Percentiles rank a stretch among this genome's conserved stretches.
phyloP scores from a whole-genome alignment of 2,797 vertebrate genomes.

The Orestias chungarensis region DNA sequence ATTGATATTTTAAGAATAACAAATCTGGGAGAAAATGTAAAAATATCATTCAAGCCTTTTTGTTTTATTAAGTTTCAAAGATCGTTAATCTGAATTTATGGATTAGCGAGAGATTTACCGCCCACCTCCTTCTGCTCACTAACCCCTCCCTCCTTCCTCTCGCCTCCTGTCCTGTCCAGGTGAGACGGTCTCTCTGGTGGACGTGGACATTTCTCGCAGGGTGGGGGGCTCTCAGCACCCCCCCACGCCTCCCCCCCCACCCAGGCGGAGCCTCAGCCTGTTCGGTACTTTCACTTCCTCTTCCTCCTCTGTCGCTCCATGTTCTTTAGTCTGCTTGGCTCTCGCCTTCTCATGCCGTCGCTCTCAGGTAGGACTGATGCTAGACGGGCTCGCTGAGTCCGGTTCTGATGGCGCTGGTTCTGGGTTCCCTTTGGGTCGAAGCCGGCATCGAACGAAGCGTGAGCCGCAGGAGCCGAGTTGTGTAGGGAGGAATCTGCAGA shows the following conservation, averaged over 20 bases:
- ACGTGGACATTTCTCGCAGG: slow-evolving; percentile 93
- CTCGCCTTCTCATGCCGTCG: too few species aligned
- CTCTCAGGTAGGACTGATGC: neutral
- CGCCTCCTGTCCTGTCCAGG: slow-evolving; percentile 74
- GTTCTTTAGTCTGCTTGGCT: neutral
- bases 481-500: too few species aligned
- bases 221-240: slow-evolving; percentile 86
- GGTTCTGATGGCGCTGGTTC: neutral
- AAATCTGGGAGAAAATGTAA: too few species aligned
- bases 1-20: too few species aligned
- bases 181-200: slow-evolving; percentile 94
- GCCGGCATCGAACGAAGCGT: neutral
- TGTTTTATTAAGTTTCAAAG: too few species aligned
- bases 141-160: slow-evolving; percentile 31
- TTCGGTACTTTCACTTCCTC: slow-evolving; percentile 79
- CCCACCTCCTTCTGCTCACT: slow-evolving; percentile 14
- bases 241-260: slow-evolving; percentile 91
- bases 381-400: too few species aligned
- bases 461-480: neutral
- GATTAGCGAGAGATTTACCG: too few species aligned
- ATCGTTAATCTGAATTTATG: too few species aligned
- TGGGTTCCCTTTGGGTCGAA: neutral
- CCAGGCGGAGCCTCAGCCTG: slow-evolving; percentile 93
- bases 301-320: slow-evolving; percentile 1
- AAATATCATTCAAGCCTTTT: too few species aligned